A percentile compares a stretch with the other conserved stretches of the same genome.
Evolutionary conservation across 2,888 invertebrate species (phyloP).

Genomic region (Neoscelio sp.): DNA sequence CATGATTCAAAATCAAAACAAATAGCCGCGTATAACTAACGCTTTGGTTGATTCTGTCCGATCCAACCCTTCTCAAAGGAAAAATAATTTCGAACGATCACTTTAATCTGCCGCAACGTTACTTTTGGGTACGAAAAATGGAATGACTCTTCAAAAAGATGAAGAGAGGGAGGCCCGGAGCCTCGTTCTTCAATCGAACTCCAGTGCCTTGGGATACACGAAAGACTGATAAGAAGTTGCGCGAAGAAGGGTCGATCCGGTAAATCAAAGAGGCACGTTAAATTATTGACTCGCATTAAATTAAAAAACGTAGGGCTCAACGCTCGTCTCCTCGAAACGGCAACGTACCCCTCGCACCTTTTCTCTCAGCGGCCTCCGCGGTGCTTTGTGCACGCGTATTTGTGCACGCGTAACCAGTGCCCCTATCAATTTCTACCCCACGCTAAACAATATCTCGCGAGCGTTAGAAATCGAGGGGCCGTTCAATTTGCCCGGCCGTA

Average conservation of each 20-base stretch:
- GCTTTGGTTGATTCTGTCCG: conserved; percentile 10
- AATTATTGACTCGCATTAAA: conserved; percentile 79
- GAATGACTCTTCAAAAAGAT: conserved; percentile 48
- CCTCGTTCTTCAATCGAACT: conserved; percentile 64
- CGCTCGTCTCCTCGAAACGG: conserved; percentile 65
- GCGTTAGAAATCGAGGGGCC: conserved; percentile 68
- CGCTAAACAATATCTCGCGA: conserved; percentile 72
- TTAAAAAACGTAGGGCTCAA: conserved; percentile 73
- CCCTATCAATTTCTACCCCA: conserved; percentile 76
- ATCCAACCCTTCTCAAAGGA: conserved; percentile 55
- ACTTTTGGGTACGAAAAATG: conserved; percentile 36
- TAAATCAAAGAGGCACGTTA: conserved; percentile 77
- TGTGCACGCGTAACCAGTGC: conserved; percentile 67
- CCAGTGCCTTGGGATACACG: conserved; percentile 62
- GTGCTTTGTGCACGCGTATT: conserved; percentile 69
- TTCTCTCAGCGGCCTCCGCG: conserved; percentile 55
- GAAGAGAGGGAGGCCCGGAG: conserved; percentile 30
- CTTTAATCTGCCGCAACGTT: conserved; percentile 47
- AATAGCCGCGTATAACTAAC: conserved; percentile 37
- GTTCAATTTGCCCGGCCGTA: conserved; percentile 65
- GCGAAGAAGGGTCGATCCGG: conserved; percentile 60
- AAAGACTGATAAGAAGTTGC: conserved; percentile 65
- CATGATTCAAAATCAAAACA: conserved; percentile 60
- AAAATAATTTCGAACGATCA: conserved; percentile 43
- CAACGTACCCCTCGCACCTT: conserved; percentile 57